A percentile compares a stretch with the other conserved stretches of the same genome.
phyloP scores from a whole-genome alignment of 2,113 vertebrate genomes.

The Coregonus clupeaformis region DNA sequence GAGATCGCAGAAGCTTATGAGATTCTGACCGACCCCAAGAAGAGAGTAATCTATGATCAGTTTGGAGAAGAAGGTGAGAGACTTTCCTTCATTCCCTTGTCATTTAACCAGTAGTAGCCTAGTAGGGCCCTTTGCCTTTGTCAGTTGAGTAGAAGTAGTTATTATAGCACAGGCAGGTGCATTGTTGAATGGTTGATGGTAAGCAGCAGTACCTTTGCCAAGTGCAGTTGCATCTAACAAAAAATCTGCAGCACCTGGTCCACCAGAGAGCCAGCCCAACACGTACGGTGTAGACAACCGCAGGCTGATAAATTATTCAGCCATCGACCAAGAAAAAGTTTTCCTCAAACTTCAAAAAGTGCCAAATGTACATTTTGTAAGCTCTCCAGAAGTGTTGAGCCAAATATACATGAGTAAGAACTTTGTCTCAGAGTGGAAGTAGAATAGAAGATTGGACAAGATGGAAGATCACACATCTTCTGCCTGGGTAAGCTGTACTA shows the following conservation, averaged over 20 bases:
- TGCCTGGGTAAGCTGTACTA: background rate
- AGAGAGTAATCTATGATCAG: slow-evolving; percentile 88
- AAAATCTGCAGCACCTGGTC: background rate
- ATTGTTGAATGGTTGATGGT: background rate
- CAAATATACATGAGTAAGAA: background rate
- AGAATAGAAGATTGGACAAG: background rate
- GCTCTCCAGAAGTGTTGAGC: background rate
- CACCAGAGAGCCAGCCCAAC: background rate
- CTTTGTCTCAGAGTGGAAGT: background rate
- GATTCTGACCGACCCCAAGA: slow-evolving; percentile 89
- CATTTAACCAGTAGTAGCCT: background rate
- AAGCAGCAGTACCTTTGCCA: slow-evolving; percentile 19
- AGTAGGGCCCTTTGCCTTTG: slow-evolving; percentile 29
- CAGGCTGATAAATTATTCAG: slow-evolving; percentile 44
- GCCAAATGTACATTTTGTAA: slow-evolving; percentile 9
- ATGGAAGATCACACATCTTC: background rate
- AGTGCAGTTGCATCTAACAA: slow-evolving; percentile 19
- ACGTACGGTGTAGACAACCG: slow-evolving; percentile 33
- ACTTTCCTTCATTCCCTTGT: background rate
- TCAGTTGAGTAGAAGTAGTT: slow-evolving; percentile 86
- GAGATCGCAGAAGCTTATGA: slow-evolving; percentile 95
- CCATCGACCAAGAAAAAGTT: slow-evolving; percentile 5
- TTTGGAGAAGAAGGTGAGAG: slow-evolving; percentile 94
- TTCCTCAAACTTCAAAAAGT: slow-evolving; percentile 8
- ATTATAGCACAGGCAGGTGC: slow-evolving; percentile 71